Base-by-base conservation (phyloP, 2,888 invertebrate genomes). In the Acrobasis repandana region DNA sequence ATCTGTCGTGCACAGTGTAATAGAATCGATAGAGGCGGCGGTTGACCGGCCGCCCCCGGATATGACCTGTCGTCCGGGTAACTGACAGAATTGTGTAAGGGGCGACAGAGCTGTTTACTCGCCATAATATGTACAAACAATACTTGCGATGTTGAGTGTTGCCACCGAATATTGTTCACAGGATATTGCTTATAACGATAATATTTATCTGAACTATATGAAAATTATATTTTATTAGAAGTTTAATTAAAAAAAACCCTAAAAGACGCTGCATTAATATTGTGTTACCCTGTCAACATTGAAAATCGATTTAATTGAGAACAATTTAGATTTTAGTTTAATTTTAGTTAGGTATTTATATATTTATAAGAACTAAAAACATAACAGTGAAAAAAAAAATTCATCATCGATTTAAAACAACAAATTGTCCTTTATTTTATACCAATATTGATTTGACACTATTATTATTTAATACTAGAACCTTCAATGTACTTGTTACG, bases 21-120 rank as follows among this genome's bases (percentile, higher is more conserved):
- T 88, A 87, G 88, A 88, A 89, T 86, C 83, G 87, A 85, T 83
- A 79, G 80, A 81, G 75, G 76, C 82, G 67, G 75, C 71, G 82
- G 80, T 79, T 79, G 84, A 82, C 83, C 83, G 82, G 70, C 71
- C 75, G 74, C 71, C 75, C 84, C 85, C 86, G 85, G 88, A 86
- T 87, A 86, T 86, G 83, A 85, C 84, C 88, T 86, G 88, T 89
- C 90, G 86, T 79, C 82, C 83, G 82, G 76, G 67, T 72, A 75
- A 79, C 81, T 81, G 85, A 84, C 85, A 79, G 80, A 76, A 77
- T 82, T 76, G 80, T 77, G 79, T 80, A 77, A 75, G 76, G 75
- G 78, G 76, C 79, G 77, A 76, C 78, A 73, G 66, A 73, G 75
- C 71, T 83, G 81, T 86, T 85, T 83, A 80, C 83, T 69, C 74